Evolutionary conservation across 2,888 invertebrate species (phyloP).

Genomic region (Resseliella maxima): DNA sequence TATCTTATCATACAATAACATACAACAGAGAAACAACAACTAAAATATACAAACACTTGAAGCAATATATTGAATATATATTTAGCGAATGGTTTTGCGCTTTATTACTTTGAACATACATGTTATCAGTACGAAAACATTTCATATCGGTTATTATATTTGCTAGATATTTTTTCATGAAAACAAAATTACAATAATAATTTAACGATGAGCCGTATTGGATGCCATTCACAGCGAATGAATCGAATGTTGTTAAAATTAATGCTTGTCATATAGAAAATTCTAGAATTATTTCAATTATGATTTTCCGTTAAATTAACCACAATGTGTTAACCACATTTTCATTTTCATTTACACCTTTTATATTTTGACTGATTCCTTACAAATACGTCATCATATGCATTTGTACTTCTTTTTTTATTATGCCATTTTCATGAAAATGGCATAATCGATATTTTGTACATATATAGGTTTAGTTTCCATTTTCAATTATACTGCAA

Average conservation of each 20-base stretch:
- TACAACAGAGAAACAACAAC: not conserved
- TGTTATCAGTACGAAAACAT: conserved; percentile 34
- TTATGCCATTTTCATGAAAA: not conserved
- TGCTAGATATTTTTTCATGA: not conserved
- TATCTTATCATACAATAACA: not conserved
- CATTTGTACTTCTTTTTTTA: conserved; percentile 13
- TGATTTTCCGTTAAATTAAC: no score
- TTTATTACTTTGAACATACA: not conserved
- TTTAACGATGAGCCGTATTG: not conserved
- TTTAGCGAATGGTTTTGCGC: no score
- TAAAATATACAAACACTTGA: not conserved
- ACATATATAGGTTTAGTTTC: not conserved
- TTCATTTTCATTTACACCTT: no score
- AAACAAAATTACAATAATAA: not conserved
- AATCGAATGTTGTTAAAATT: no score
- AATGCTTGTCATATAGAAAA: no score
- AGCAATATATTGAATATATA: no score
- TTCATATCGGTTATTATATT: conserved; percentile 18
- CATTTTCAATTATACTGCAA: not conserved
- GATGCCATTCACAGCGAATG: not conserved
- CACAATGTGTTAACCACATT: no score
- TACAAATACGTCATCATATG: not conserved
- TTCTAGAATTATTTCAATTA: no score
- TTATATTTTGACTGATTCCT: not conserved
- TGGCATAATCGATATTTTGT: no score